A percentile compares a stretch with the other conserved stretches of the same genome.
phyloP scores from a whole-genome alignment of 2,888 invertebrate genomes.

The Lasioglossum calceatum region DNA sequence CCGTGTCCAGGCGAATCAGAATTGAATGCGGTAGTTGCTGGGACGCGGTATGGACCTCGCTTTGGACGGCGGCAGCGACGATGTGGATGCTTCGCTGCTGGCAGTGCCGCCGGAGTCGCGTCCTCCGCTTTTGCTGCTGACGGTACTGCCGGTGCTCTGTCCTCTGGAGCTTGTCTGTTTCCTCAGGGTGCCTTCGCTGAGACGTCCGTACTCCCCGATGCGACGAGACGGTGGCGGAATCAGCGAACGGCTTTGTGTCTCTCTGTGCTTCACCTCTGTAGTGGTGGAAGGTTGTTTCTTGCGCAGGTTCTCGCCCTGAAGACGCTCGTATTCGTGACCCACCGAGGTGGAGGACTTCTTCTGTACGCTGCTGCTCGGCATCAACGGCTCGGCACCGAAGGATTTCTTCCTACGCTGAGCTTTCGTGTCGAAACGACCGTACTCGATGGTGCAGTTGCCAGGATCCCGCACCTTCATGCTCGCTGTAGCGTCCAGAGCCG shows the following conservation, averaged over 20 bases:
- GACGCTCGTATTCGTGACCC: slow-evolving; percentile 88
- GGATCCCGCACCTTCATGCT: slow-evolving; percentile 82
- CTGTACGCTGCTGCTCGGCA: slow-evolving; percentile 60
- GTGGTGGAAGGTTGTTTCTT: slow-evolving; percentile 78
- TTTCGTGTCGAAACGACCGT: slow-evolving; percentile 79
- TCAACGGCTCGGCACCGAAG: slow-evolving; percentile 68
- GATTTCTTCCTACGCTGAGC: slow-evolving; percentile 79
- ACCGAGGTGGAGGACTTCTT: slow-evolving; percentile 69
- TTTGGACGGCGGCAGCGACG: slow-evolving; percentile 88
- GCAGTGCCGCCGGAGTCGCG: slow-evolving; percentile 86
- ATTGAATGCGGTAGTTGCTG: slow-evolving; percentile 91
- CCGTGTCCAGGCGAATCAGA: slow-evolving; percentile 82
- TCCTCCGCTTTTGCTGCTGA: slow-evolving; percentile 84
- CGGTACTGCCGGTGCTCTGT: slow-evolving; percentile 80
- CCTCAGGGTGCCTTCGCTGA: slow-evolving; percentile 84
- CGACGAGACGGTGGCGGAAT: slow-evolving; percentile 86
- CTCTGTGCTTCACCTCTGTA: slow-evolving; percentile 83
- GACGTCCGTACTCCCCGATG: slow-evolving; percentile 86
- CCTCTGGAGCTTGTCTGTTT: slow-evolving; percentile 78
- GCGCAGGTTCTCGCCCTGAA: slow-evolving; percentile 85
- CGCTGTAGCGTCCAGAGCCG: slow-evolving; percentile 66
- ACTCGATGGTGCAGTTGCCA: slow-evolving; percentile 81
- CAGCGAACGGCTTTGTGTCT: slow-evolving; percentile 85
- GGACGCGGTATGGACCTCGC: slow-evolving; percentile 87
- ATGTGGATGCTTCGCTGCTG: slow-evolving; percentile 86